A percentile compares a stretch with the other conserved stretches of the same genome.
phyloP scores from a whole-genome alignment of 2,113 vertebrate species.

The Puffinus mauretanicus region DNA sequence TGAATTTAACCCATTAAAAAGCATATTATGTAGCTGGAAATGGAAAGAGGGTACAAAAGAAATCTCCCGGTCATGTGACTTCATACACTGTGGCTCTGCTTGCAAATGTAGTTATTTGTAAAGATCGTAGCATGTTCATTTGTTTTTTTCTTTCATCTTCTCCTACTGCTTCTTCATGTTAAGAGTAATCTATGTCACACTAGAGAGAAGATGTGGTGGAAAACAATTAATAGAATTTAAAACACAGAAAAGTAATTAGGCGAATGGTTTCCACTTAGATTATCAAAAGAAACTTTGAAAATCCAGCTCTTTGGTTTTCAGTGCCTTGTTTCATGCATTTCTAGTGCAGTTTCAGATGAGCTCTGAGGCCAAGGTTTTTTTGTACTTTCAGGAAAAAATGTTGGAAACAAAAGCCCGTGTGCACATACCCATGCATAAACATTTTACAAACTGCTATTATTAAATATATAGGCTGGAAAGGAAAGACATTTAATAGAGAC shows the following conservation, averaged over 20 bases:
- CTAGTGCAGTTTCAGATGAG: not conserved
- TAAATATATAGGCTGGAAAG: not conserved
- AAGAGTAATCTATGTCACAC: not conserved
- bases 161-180: not conserved
- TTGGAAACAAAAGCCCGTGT: not conserved
- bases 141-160: not conserved
- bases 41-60: not conserved
- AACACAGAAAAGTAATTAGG: not conserved
- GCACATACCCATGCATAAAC: not conserved
- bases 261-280: not conserved
- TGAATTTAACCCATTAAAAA: not conserved
- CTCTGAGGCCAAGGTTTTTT: not conserved
- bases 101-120: not conserved
- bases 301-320: not conserved
- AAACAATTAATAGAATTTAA: slow-evolving; percentile 9
- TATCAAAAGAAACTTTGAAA: slow-evolving; percentile 19
- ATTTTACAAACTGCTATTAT: not conserved
- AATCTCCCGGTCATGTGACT: not conserved
- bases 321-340: not conserved
- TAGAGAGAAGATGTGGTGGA: not conserved
- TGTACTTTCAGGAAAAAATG: not conserved
- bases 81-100: not conserved
- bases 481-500: not conserved
- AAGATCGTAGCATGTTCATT: not conserved
- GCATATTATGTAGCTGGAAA: not conserved